These are phyloP conservation scores for Exocentrus adspersus DNA, from an alignment of 2,888 invertebrate species.

Conservation along the genomic window DNA sequence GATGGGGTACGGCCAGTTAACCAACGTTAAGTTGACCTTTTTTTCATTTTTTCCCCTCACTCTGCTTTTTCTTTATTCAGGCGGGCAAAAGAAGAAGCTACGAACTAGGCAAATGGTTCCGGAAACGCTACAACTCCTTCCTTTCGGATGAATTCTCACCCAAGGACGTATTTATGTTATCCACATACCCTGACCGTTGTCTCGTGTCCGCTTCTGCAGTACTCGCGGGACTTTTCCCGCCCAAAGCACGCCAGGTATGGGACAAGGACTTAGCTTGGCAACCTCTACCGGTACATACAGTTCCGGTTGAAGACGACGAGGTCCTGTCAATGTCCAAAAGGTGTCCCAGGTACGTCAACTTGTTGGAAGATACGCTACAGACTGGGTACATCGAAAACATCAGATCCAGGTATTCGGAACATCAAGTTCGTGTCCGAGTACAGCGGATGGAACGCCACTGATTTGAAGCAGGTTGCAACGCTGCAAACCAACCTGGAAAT, in stretches of 20 bases:
- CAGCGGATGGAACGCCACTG: neutral
- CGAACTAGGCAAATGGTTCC: constrained; percentile 78
- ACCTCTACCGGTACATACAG: constrained; percentile 81
- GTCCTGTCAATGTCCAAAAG: constrained; percentile 70
- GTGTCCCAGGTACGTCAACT: constrained; percentile 74
- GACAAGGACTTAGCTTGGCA: constrained; percentile 73
- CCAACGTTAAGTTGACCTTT: constrained; percentile 2
- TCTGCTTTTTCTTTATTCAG: neutral
- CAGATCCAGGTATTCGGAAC: neutral
- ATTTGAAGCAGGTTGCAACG: neutral
- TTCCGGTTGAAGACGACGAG: constrained; percentile 70
- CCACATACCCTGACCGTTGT: constrained; percentile 90
- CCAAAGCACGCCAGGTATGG: constrained; percentile 70
- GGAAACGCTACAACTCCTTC: constrained; percentile 76
- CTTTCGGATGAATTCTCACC: constrained; percentile 67
- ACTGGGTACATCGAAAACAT: neutral
- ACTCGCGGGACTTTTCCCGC: constrained; percentile 81
- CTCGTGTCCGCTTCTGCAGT: constrained; percentile 87
- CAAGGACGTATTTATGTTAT: constrained; percentile 70
- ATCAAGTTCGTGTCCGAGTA: neutral
- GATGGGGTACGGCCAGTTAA: constrained; percentile 12
- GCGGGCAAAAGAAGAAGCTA: constrained; percentile 77
- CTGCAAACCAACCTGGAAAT: constrained; percentile 2
- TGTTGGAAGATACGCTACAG: constrained; percentile 48
- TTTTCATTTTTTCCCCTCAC: too few species aligned